These are phyloP conservation scores for Chouioia cunea DNA, from an alignment of 2,888 invertebrate species.

Conservation along the genomic window DNA sequence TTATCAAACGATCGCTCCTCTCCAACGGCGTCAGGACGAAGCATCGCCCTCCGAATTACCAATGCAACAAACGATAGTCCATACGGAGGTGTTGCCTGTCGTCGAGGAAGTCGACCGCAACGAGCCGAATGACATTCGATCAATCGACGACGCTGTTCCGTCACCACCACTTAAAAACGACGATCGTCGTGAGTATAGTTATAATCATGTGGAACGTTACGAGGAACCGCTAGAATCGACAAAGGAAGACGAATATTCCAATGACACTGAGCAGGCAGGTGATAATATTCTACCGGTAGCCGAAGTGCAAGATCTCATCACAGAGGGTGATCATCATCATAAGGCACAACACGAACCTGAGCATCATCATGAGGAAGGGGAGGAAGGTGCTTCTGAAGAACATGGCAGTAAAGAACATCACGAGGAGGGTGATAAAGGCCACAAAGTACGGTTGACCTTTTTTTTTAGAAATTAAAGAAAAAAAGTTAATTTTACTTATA, in stretches of 20 bases:
- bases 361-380: slow-evolving; percentile 6
- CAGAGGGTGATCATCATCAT: slow-evolving; percentile 48
- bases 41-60: background rate
- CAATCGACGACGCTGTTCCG: background rate
- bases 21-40: background rate
- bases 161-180: background rate
- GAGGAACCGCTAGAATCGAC: slow-evolving; percentile 24
- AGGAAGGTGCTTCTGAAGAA: slow-evolving; percentile 23
- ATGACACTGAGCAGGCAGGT: background rate
- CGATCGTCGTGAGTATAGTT: slow-evolving; percentile 15
- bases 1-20: too few species aligned
- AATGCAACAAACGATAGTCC: too few species aligned
- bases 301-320: slow-evolving; percentile 21
- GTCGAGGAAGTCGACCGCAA: background rate
- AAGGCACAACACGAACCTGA: slow-evolving; percentile 35
- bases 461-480: background rate
- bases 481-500: background rate
- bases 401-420: slow-evolving; percentile 41
- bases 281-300: slow-evolving; percentile 23
- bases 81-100: background rate
- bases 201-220: slow-evolving; percentile 27
- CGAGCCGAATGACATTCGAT: background rate
- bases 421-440: slow-evolving; percentile 42
- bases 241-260: background rate
- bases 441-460: slow-evolving; percentile 49